Evolutionary conservation across 2,888 invertebrate species (phyloP).

Genomic region (Euspilapteryx auroguttella): DNA sequence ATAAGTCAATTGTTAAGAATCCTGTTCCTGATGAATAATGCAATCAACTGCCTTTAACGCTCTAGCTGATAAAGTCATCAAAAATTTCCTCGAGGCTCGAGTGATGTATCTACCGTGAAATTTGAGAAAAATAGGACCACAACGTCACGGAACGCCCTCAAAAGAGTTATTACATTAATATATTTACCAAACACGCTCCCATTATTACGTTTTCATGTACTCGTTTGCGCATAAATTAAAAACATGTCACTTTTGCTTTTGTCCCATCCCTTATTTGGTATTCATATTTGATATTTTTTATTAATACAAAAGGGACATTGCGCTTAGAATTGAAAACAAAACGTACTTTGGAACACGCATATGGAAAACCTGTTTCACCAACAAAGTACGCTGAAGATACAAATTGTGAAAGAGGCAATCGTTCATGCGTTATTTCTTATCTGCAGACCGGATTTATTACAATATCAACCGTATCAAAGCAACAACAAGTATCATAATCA

Average conservation of each 20-base stretch:
- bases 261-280: constrained; percentile 59
- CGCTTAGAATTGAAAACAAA: constrained; percentile 45
- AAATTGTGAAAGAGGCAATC: constrained; percentile 59
- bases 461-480: constrained; percentile 27
- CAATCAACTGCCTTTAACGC: constrained; percentile 11
- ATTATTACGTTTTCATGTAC: constrained; percentile 61
- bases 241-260: constrained; percentile 56
- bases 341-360: constrained; percentile 31
- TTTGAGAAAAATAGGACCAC: constrained; percentile 44
- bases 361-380: constrained; percentile 53
- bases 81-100: constrained; percentile 33
- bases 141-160: constrained; percentile 33
- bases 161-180: constrained; percentile 53
- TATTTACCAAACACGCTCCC: constrained; percentile 58
- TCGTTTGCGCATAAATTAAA: constrained; percentile 57
- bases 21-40: too few relatives aligned
- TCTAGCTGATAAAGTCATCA: constrained; percentile 45
- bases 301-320: constrained; percentile 51
- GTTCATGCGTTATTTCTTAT: constrained; percentile 43
- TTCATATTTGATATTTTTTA: constrained; percentile 60
- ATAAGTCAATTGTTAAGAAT: too few relatives aligned
- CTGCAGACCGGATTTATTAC: constrained; percentile 18
- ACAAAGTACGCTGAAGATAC: constrained; percentile 53
- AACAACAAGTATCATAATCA: constrained; percentile 33
- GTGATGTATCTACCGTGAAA: constrained; percentile 56